Base-by-base conservation (phyloP, 2,888 invertebrate species). In the Hoplodrina blanda region DNA sequence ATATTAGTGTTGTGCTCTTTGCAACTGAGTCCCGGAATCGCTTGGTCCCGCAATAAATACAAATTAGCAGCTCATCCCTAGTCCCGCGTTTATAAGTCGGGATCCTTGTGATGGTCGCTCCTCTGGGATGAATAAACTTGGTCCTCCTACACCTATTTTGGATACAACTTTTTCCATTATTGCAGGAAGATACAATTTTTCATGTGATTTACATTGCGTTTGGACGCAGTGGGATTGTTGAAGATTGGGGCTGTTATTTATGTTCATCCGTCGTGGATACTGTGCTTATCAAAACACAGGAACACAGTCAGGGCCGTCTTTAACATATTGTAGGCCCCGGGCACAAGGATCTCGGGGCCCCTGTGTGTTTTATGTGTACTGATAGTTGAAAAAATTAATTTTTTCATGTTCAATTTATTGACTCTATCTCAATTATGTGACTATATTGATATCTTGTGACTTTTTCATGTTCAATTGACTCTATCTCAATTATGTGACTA, bases 31-130 rank as follows among this genome's bases (percentile, higher is more conserved):
- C 57, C 57, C 82, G 53, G 56, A 63, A 63, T 71, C 71, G 61
- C 61, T 62, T 55, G 59, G 62, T 76, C 75, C 46, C 62, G 73
- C 85, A 69, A 88, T 88, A 88, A 88, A 88, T 88, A 81, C 82
- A 80, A 85, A 88, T 88, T 86, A 88, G 73, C 64, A 61, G 69
- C 63, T 73, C 65, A 80, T 81, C 81, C 80, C 77, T 33, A 68
- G 69, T 62, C 69, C 73, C 68, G 65, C 60, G 65, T 79, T 82
- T 80, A 79, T 85, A 81, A 83, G 76, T 67, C 64, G 59, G 68
- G 69, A 76, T 78, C 62, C 76, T 82, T 71, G 83, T 60, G 67
- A 65, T 74, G 69, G 60, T 30, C 50, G 54, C 25, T 55, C 72
- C 78, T 65, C 3, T 10, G 65, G 79, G 79, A 81, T 69, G 53